These are phyloP conservation scores for Oopsacas minuta DNA, from an alignment of 37 sponge, comb jelly and placozoan species.

Conservation along the genomic window DNA sequence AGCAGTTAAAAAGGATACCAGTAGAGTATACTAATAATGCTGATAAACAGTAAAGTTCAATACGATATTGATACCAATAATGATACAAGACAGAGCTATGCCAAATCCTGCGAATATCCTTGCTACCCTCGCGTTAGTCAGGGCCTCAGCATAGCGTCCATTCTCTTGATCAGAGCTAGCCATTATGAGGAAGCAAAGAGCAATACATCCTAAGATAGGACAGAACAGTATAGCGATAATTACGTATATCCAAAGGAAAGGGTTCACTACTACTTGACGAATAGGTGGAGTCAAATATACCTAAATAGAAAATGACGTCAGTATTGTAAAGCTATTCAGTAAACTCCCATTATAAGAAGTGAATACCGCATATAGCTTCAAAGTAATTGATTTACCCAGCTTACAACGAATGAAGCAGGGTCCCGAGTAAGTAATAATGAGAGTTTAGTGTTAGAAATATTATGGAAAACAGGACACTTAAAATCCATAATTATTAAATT, in stretches of 20 bases:
- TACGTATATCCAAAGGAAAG: not conserved
- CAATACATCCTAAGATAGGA: conserved; percentile 1
- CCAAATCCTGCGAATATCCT: not conserved
- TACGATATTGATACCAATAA: not conserved
- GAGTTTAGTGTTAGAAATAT: too few relatives aligned
- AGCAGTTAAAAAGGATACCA: too few relatives aligned
- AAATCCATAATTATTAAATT: too few relatives aligned
- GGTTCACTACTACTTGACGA: not conserved
- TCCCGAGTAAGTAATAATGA: too few relatives aligned
- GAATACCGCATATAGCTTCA: too few relatives aligned
- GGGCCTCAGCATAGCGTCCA: not conserved
- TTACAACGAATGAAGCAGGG: too few relatives aligned
- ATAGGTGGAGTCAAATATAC: not conserved
- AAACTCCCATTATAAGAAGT: too few relatives aligned
- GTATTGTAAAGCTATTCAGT: too few relatives aligned
- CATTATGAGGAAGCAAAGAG: not conserved
- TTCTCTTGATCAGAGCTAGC: conserved; percentile 6
- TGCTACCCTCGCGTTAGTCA: not conserved
- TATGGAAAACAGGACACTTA: too few relatives aligned
- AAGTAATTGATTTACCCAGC: too few relatives aligned
- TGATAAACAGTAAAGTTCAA: not conserved
- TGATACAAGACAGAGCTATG: not conserved
- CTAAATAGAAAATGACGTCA: not conserved
- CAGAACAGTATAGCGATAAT: not conserved
- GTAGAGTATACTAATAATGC: too few relatives aligned